Base-by-base conservation (phyloP, 2,113 vertebrate species). In the Malurus cyaneus region DNA sequence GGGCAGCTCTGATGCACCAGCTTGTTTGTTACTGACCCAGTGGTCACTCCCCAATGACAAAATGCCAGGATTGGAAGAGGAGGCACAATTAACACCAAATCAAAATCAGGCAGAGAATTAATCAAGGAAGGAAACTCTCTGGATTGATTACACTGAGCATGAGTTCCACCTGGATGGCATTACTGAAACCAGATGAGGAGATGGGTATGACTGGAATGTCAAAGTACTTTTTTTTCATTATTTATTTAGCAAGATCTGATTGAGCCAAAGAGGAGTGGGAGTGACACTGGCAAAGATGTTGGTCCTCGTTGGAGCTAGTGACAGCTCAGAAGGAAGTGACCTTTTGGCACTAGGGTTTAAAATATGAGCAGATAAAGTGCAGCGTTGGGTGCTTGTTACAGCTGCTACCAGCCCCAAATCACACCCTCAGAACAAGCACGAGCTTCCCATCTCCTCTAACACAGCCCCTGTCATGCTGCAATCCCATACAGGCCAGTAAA, bases 121-220 rank as follows among this genome's bases (percentile, higher is more conserved):
- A 77, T 89, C 88, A 76, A 53, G 85, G 79, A 83, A 89, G 62
- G 70, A 89, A 87, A 76, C 34, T 52, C 12, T 77, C 64, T 56
- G 52, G 46, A 36, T 31, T 83, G 86, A 83, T 83, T 94, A 74
- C 31, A 16, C 18, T 9, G 59, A 88, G 76, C 28, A 47, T 66
- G 34, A 86, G 90, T 90, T 93, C 71, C 57, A 62, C 32, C 42
- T 73, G 1, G 31, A 34, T 59, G 64, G 52, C 15, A 24, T 54
- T 59, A 12, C 67, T 60, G 91, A 62, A 80, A 42, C 81, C 78
- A 56, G 57, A 26, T 3, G 19, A 90, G 64, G 64, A 80, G 56
- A 54, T 0, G 5, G 29, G 18, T 61, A 32, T 88, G 91, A 62
- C 21, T 47, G 44, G 80, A 94, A 86, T 70, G 29, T 11, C 70